Evolutionary conservation across 2,888 invertebrate species (phyloP), one percentile per base, ranked within the genome.

Genomic region (Hypomecis atomaria): DNA sequence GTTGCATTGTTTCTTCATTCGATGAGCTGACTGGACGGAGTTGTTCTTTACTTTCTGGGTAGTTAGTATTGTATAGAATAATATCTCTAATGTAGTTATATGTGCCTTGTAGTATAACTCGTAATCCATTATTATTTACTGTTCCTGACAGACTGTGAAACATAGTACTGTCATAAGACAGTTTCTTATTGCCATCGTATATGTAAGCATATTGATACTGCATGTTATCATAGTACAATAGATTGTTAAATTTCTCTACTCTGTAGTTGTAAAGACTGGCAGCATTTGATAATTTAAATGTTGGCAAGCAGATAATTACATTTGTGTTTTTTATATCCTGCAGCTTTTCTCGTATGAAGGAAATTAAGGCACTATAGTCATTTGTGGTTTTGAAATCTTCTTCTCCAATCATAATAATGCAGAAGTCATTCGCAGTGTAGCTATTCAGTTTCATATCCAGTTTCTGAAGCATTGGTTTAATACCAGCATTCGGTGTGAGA

Each of bases 61-160:
- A 37, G 23, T 45, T 11, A 13, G 1, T 45, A 45, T 13, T 23
- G 11, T 13, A 45, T 13, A 7, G 4, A 5, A 23, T 45, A 13
- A 45, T 45, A 6, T 45, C 44, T 1, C 1, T 13, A 0, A 6
- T 45, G 23, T 13, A 45, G 5, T 45, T 45, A 9, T 45, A 23
- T 13, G 23, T 13, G 4, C 44, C 44, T 45, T 23, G 5, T 0
- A 45, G 11, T 45, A 45, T 45, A 4, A 23, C 44, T 7, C 23
- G 44, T 23, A 45, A 7, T 45, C 44, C 44, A 45, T 13, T 45
- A 6, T 45, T 45, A 45, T 45, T 45, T 45, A 45, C 7, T 13
- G 44, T 45, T 13, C 44, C 44, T 23, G 44, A 13, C 7, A 13
- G 7, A 13, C 23, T 7, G 3, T 13, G 13, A 8, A 45, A 45